Evolutionary conservation across 2,797 vertebrate genomes (phyloP), one percentile per base, ranked within the genome.

Genomic region (Oryzias sinensis): DNA sequence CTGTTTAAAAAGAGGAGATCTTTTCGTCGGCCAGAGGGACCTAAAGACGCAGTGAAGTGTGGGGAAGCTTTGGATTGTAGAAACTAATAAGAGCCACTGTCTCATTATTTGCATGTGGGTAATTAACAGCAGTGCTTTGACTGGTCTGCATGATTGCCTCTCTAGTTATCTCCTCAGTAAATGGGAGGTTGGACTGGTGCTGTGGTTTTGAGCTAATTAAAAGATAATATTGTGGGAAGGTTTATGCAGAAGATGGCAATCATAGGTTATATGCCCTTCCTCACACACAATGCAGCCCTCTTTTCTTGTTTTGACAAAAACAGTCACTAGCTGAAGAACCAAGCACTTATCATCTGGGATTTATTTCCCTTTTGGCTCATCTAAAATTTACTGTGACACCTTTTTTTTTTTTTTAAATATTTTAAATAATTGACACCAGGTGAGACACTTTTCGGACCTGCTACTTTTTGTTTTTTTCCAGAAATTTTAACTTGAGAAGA

Each of bases 131-230:
- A 62, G 83, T 60, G 77, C 69, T 74, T 85, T 83, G 85, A 87
- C 81, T 90, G 67, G 79, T 86, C 65, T 53, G 86, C 84, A 85
- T 90, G 89, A 91, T 89, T 91, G 87, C 84, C 81, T 91, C 82
- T 76, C 67, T 82, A 87, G 86, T 92, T 90, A 91, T 93, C 89
- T 91, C 86, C 82, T 85, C 73, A 56, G 83, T 71, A 82, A 83
- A 82, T 86, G 88, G 82, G 83, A 86, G 83, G 82, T 79, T 70
- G 81, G 78, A 81, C 81, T 82, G 77, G 77, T 80, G 79, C 83
- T 79, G 72, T 86, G 88, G 81, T 91, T 90, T 85, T 87, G 82
- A 91, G 87, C 87, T 90, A 91, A 93, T 93, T 93, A 92, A 92
- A 91, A 92, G 89, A 92, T 91, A 88, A 87, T 90, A 87, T 86